Evolutionary conservation across 2,888 invertebrate genomes (phyloP).

Genomic region (Dromius quadrimaculatus): DNA sequence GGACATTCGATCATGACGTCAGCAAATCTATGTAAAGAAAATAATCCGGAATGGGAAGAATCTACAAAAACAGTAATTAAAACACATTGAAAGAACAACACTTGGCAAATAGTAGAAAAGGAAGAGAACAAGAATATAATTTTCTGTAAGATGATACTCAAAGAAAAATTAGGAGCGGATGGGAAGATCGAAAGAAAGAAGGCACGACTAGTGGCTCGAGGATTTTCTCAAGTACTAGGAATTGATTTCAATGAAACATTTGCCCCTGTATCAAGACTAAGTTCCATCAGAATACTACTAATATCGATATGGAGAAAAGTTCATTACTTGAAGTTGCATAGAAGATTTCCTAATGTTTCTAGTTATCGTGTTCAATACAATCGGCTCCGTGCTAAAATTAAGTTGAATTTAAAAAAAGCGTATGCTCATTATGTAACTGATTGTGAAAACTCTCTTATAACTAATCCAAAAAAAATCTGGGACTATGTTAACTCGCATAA

Average conservation of each 20-base stretch:
- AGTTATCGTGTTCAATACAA: too few relatives aligned
- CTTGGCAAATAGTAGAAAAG: constrained; percentile 8
- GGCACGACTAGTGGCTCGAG: constrained; percentile 4
- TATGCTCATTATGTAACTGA: too few relatives aligned
- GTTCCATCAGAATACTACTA: constrained; percentile 4
- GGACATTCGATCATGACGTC: neutral
- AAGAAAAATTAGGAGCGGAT: neutral
- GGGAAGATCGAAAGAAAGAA: neutral
- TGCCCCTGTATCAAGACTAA: constrained; percentile 12
- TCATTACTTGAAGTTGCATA: too few relatives aligned
- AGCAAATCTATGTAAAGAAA: neutral
- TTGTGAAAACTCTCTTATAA: too few relatives aligned
- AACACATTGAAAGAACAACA: constrained; percentile 22
- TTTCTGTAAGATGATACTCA: neutral
- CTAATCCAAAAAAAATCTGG: too few relatives aligned
- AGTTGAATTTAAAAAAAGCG: too few relatives aligned
- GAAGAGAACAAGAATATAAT: neutral
- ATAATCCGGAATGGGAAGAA: neutral
- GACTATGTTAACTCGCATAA: too few relatives aligned
- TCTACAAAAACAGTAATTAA: constrained; percentile 7
- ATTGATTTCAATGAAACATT: constrained; percentile 24
- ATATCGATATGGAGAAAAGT: too few relatives aligned
- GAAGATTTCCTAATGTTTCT: too few relatives aligned
- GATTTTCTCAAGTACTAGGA: neutral
- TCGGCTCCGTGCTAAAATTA: too few relatives aligned